phyloP scores from a whole-genome alignment of 2,113 vertebrate genomes.

The Mesocricetus auratus region DNA sequence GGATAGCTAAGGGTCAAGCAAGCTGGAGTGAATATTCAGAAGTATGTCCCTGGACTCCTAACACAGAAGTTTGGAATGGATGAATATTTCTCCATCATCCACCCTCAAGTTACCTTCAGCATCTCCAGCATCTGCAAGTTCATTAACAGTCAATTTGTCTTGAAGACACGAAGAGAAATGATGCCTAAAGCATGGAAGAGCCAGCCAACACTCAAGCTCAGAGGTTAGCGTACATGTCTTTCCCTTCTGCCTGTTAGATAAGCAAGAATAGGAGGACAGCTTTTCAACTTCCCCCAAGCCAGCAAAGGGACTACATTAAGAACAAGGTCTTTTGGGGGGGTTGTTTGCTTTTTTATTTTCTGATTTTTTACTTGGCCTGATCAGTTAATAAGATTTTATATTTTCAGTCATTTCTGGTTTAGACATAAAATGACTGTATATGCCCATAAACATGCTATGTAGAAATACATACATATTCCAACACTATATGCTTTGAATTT shows the following conservation, averaged over 20 bases:
- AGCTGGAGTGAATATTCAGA: constrained; percentile 89
- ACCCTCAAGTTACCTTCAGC: constrained; percentile 88
- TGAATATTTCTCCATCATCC: constrained; percentile 87
- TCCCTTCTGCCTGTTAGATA: not conserved
- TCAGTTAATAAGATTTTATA: constrained; percentile 7
- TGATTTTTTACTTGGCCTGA: constrained; percentile 8
- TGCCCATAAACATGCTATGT: not conserved
- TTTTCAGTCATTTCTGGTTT: constrained; percentile 23
- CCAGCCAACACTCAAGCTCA: constrained; percentile 83
- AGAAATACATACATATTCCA: not conserved
- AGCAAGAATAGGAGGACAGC: not conserved
- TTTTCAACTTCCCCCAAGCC: constrained; percentile 43
- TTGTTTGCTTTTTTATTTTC: not conserved
- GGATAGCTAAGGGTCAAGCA: constrained; percentile 88
- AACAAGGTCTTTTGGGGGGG: not conserved
- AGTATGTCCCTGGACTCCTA: constrained; percentile 86
- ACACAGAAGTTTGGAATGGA: constrained; percentile 80
- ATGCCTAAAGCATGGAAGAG: constrained; percentile 78
- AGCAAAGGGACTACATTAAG: not conserved
- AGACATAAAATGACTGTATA: not conserved
- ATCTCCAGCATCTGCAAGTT: constrained; percentile 89
- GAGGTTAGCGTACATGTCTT: constrained; percentile 76
- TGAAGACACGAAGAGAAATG: constrained; percentile 86
- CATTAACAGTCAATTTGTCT: constrained; percentile 89
- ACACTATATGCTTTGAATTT: not conserved